phyloP scores from a whole-genome alignment of 2,113 vertebrate species.

The Xenus cinereus region DNA sequence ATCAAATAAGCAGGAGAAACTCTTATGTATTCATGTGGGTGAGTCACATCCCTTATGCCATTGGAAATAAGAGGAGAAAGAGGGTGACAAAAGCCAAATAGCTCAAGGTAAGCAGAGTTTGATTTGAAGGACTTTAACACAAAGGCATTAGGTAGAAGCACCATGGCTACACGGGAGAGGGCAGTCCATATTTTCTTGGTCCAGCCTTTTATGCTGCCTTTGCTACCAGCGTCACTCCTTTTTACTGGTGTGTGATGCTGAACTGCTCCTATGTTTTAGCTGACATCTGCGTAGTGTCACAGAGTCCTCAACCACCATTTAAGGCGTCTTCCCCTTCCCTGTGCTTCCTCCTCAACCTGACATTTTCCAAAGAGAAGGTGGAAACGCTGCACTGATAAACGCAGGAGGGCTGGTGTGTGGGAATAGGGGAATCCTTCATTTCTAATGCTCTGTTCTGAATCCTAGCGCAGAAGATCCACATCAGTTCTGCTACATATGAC shows the following conservation, averaged over 20 bases:
- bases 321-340: neutral
- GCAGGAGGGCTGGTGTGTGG: neutral
- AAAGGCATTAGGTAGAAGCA: neutral
- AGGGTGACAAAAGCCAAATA: neutral
- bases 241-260: neutral
- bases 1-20: neutral
- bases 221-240: neutral
- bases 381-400: neutral
- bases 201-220: neutral
- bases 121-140: neutral
- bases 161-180: neutral
- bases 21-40: neutral
- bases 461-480: slow-evolving; percentile 86
- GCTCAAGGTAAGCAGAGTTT: neutral
- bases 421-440: neutral
- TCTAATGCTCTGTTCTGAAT: neutral
- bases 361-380: neutral
- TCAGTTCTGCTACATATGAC: slow-evolving; percentile 84
- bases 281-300: accelerated
- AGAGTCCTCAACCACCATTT: neutral
- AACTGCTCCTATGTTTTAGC: neutral
- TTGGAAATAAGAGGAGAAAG: neutral
- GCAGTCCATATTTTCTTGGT: neutral
- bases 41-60: neutral
- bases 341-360: neutral